Conservation (phyloP, 2,888 invertebrate genomes). For the Plebejus melissa region DNA sequence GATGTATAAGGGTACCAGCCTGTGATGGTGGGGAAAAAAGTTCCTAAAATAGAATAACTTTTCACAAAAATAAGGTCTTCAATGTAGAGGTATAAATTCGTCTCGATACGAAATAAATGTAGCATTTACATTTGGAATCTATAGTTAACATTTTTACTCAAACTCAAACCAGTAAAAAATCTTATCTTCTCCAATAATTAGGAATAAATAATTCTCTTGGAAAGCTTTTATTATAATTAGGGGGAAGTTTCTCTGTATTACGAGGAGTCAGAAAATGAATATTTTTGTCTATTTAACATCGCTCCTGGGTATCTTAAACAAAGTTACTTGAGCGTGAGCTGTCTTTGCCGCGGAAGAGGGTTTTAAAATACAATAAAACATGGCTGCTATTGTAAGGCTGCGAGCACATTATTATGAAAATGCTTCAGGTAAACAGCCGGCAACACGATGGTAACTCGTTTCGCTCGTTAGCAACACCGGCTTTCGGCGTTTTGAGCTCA, state of each 20-base stretch:
- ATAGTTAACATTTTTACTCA: not conserved
- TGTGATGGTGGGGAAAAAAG: too few species aligned
- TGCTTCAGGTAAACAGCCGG: slow-evolving; percentile 29
- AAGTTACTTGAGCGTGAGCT: slow-evolving; percentile 23
- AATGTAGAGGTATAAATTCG: too few species aligned
- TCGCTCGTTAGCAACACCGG: slow-evolving; percentile 25
- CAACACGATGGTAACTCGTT: slow-evolving; percentile 23
- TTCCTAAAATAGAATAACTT: too few species aligned
- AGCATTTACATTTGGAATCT: not conserved
- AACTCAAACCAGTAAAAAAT: not conserved
- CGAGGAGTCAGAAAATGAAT: slow-evolving; percentile 4
- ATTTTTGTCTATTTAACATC: slow-evolving; percentile 12
- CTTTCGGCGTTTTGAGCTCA: slow-evolving; percentile 22
- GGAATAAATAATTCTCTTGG: not conserved
- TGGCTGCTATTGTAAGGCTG: slow-evolving; percentile 24
- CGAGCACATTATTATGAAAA: slow-evolving; percentile 30
- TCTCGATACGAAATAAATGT: too few species aligned
- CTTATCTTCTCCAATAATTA: not conserved
- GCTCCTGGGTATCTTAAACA: slow-evolving; percentile 21
- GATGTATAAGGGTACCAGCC: too few species aligned
- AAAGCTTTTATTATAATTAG: slow-evolving; percentile 14
- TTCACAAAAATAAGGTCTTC: too few species aligned
- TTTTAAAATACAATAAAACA: slow-evolving; percentile 28
- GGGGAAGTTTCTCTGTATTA: not conserved
- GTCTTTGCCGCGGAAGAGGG: not conserved